A percentile compares a stretch with the other conserved stretches of the same genome.
Evolutionary conservation across 2,113 vertebrate genomes (phyloP).

Genomic region (Syngnathus floridae): DNA sequence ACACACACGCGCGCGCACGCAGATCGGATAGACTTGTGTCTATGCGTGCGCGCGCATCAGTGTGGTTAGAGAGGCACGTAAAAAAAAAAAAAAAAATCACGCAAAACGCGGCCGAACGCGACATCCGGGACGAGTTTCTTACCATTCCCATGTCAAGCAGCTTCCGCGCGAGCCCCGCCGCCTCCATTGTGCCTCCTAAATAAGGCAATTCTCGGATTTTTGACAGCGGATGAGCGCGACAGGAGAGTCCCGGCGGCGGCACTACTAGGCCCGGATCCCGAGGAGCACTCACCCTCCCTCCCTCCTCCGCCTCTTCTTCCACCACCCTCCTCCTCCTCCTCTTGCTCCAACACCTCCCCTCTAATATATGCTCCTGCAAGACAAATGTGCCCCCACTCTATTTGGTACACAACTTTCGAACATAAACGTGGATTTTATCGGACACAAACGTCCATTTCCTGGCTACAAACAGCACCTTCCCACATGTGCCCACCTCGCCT

Average conservation of each 20-base stretch:
- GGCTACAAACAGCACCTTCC: slow-evolving; percentile 9
- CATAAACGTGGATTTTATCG: slow-evolving; percentile 19
- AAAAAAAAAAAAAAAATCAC: slow-evolving; percentile 55
- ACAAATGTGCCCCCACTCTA: slow-evolving; percentile 14
- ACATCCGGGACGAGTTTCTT: slow-evolving; percentile 60
- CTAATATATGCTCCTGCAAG: slow-evolving; percentile 25
- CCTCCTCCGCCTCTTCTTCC: slow-evolving; percentile 28
- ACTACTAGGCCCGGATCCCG: slow-evolving; percentile 75
- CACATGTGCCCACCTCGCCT: not conserved
- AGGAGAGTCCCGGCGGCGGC: slow-evolving; percentile 63
- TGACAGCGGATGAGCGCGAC: slow-evolving; percentile 66
- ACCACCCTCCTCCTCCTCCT: slow-evolving; percentile 55
- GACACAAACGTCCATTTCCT: slow-evolving; percentile 52
- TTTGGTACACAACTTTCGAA: slow-evolving; percentile 37
- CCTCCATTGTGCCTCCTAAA: slow-evolving; percentile 49
- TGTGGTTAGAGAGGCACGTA: slow-evolving; percentile 30
- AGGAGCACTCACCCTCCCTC: slow-evolving; percentile 36
- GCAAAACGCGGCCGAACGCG: slow-evolving; percentile 44
- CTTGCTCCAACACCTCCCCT: slow-evolving; percentile 28
- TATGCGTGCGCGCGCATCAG: slow-evolving; percentile 25
- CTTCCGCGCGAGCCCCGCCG: slow-evolving; percentile 29
- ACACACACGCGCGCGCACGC: slow-evolving; percentile 12
- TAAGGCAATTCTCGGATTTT: slow-evolving; percentile 62
- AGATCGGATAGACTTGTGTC: slow-evolving; percentile 37
- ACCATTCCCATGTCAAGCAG: slow-evolving; percentile 67